Evolutionary conservation across 2,797 vertebrate genomes (phyloP).

Genomic region (Echiichthys vipera): DNA sequence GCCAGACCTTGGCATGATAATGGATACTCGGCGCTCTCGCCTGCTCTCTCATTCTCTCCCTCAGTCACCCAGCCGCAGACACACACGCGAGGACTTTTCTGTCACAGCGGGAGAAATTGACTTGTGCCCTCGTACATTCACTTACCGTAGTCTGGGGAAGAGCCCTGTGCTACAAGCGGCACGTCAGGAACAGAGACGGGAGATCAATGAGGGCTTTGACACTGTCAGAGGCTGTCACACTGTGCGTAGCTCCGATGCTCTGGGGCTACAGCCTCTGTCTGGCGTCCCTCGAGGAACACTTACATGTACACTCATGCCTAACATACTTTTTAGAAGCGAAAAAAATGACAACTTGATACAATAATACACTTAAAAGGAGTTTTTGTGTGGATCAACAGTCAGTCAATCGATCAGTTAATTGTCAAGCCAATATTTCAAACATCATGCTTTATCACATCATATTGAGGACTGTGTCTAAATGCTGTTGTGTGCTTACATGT

Average conservation of each 20-base stretch:
- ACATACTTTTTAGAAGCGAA: constrained; percentile 11
- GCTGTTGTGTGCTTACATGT: too few relatives aligned
- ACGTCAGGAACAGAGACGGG: constrained; percentile 47
- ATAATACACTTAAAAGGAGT: neutral
- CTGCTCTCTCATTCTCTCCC: constrained; percentile 4
- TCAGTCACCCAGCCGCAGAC: constrained; percentile 39
- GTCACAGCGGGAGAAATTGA: constrained; percentile 43
- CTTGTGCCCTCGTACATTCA: constrained; percentile 46
- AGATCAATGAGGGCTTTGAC: constrained; percentile 64
- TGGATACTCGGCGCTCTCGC: constrained; percentile 15
- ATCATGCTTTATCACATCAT: neutral
- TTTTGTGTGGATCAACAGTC: too few relatives aligned
- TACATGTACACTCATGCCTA: constrained; percentile 4
- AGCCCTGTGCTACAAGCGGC: constrained; percentile 32
- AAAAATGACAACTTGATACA: constrained; percentile 19
- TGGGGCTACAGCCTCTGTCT: constrained; percentile 33
- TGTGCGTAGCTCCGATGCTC: constrained; percentile 18
- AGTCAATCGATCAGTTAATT: neutral
- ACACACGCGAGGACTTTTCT: constrained; percentile 22
- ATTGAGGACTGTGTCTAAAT: neutral
- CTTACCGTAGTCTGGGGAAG: constrained; percentile 45
- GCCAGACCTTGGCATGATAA: constrained; percentile 32
- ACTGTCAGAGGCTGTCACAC: constrained; percentile 49
- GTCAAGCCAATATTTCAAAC: neutral
- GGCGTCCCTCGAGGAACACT: constrained; percentile 35